A percentile compares a stretch with the other conserved stretches of the same genome.
Conservation (phyloP, 2,797 vertebrate genomes). For the Anableps anableps region DNA sequence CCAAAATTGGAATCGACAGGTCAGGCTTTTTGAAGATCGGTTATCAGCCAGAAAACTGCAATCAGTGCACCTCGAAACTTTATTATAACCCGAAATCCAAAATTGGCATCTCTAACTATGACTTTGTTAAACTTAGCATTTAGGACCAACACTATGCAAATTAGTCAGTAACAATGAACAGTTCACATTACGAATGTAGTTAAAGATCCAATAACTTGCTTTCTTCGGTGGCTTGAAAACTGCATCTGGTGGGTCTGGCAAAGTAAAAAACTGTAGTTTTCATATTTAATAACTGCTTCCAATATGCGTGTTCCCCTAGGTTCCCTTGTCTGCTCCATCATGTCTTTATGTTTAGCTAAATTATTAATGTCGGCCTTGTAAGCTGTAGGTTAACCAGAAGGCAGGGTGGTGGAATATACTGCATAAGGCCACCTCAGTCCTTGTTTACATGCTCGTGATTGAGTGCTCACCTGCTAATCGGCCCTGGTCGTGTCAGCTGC, state of each 20-base stretch:
- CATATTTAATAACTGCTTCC: conserved; percentile 77
- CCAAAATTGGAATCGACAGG: no score
- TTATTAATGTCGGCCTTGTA: conserved; percentile 77
- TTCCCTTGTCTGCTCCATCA: conserved; percentile 70
- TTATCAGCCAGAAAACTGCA: no score
- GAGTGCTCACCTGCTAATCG: conserved; percentile 58
- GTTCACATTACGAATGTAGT: not conserved
- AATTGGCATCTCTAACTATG: not conserved
- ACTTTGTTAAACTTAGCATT: not conserved
- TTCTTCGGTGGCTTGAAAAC: not conserved
- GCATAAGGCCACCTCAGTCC: conserved; percentile 48
- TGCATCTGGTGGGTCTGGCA: not conserved
- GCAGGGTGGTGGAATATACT: conserved; percentile 26
- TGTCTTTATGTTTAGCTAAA: conserved; percentile 71
- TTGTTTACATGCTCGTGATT: conserved; percentile 75
- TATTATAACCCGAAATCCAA: not conserved
- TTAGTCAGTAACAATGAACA: not conserved
- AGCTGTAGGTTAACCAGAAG: conserved; percentile 66
- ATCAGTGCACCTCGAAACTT: not conserved
- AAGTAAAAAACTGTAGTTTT: conserved; percentile 72
- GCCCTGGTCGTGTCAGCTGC: conserved; percentile 45
- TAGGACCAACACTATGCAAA: not conserved
- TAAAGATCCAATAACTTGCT: conserved; percentile 56
- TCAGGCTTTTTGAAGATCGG: no score
- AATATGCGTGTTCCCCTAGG: conserved; percentile 60